Evolutionary conservation across 2,888 invertebrate genomes (phyloP).

Genomic region (Yponomeuta evonymella): DNA sequence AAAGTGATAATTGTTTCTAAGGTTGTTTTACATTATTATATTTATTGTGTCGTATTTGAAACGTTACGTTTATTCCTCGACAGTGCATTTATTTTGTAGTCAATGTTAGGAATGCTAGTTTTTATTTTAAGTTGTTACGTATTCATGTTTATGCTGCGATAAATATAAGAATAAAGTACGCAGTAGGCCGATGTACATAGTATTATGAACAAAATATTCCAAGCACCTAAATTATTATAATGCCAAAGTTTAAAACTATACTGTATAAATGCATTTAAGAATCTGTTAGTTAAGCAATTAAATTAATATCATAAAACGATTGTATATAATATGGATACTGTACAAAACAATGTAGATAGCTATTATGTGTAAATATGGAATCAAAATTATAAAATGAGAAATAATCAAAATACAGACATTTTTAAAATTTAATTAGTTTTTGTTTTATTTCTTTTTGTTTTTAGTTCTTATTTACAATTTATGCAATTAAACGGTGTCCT

Average conservation of each 20-base stretch:
- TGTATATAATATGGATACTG: constrained; percentile 62
- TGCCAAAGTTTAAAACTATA: constrained; percentile 71
- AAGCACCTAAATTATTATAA: constrained; percentile 55
- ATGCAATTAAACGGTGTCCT: neutral
- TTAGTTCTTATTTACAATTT: neutral
- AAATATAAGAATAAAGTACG: constrained; percentile 41
- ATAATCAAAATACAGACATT: constrained; percentile 61
- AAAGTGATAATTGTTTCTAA: constrained; percentile 67
- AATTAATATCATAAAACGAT: constrained; percentile 35
- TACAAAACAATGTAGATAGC: constrained; percentile 37
- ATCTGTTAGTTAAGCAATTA: constrained; percentile 33
- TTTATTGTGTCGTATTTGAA: constrained; percentile 49
- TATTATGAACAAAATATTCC: constrained; percentile 11
- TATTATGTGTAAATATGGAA: constrained; percentile 53
- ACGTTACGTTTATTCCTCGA: constrained; percentile 29
- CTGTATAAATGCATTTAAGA: constrained; percentile 63
- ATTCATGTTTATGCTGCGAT: constrained; percentile 59
- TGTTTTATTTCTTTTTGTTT: constrained; percentile 51
- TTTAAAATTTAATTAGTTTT: constrained; percentile 68
- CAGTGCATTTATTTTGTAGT: constrained; percentile 54
- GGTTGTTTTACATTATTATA: constrained; percentile 46
- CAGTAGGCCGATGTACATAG: constrained; percentile 21
- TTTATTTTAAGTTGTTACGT: constrained; percentile 13
- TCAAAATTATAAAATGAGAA: constrained; percentile 47
- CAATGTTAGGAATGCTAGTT: constrained; percentile 13